These are phyloP conservation scores for Bembecia ichneumoniformis DNA, from an alignment of 2,888 invertebrate species.

Conservation along the genomic window DNA sequence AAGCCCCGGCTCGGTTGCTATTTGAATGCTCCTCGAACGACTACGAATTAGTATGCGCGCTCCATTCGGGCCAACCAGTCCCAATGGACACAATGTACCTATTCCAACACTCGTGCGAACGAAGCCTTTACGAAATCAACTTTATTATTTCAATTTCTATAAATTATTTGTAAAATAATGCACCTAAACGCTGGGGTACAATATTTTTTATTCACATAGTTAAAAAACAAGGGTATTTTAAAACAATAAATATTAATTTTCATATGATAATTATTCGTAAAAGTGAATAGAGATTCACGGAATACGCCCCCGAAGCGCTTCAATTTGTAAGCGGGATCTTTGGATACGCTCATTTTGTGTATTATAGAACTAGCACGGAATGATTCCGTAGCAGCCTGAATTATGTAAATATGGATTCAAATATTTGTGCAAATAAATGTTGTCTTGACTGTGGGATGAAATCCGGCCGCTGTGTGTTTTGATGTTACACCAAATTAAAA, in stretches of 20 bases:
- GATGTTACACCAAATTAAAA: constrained; percentile 8
- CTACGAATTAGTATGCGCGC: constrained; percentile 69
- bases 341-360: constrained; percentile 70
- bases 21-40: constrained; percentile 61
- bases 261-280: too few relatives aligned
- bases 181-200: too few relatives aligned
- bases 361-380: constrained; percentile 56
- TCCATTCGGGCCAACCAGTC: constrained; percentile 52
- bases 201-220: too few relatives aligned
- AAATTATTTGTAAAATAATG: too few relatives aligned
- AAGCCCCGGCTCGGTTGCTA: constrained; percentile 56
- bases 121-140: not conserved
- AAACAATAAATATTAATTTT: too few relatives aligned
- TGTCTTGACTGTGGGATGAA: constrained; percentile 8
- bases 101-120: constrained; percentile 29
- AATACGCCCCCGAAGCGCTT: constrained; percentile 47
- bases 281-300: constrained; percentile 15
- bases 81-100: constrained; percentile 46
- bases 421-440: constrained; percentile 43
- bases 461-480: not conserved
- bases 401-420: constrained; percentile 65
- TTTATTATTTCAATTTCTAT: too few relatives aligned
- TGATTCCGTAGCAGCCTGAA: constrained; percentile 47
- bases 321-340: constrained; percentile 70
- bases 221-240: too few relatives aligned